These are phyloP conservation scores for Pteronura brasiliensis DNA, from an alignment of 2,113 vertebrate species.

Conservation along the genomic window DNA sequence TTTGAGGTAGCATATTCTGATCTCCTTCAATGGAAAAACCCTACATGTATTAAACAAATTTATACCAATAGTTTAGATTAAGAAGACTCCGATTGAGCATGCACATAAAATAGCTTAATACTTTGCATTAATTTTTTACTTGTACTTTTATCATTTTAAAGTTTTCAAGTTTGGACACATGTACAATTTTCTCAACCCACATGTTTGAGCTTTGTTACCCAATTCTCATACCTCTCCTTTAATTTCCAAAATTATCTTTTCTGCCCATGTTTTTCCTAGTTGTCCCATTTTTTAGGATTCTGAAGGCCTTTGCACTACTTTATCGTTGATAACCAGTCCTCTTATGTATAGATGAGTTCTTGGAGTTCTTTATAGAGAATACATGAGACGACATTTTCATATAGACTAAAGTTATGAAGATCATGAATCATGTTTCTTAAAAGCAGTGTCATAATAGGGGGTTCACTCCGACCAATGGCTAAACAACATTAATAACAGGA, in stretches of 20 bases:
- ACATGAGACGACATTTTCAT: not conserved
- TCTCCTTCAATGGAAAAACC: not conserved
- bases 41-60: not conserved
- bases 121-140: not conserved
- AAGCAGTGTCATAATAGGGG: not conserved
- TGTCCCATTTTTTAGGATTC: not conserved
- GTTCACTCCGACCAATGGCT: not conserved
- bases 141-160: not conserved
- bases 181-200: not conserved
- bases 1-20: not conserved
- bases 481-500: not conserved
- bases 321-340: not conserved
- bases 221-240: not conserved
- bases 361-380: not conserved
- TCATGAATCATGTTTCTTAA: not conserved
- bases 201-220: not conserved
- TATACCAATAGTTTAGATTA: not conserved
- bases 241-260: not conserved
- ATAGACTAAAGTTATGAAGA: not conserved
- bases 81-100: not conserved
- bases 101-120: not conserved
- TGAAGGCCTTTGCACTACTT: not conserved
- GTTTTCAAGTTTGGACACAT: not conserved
- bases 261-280: not conserved
- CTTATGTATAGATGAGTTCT: not conserved